Conservation (phyloP, 2,888 invertebrate genomes). For the Oasisia sp. region DNA sequence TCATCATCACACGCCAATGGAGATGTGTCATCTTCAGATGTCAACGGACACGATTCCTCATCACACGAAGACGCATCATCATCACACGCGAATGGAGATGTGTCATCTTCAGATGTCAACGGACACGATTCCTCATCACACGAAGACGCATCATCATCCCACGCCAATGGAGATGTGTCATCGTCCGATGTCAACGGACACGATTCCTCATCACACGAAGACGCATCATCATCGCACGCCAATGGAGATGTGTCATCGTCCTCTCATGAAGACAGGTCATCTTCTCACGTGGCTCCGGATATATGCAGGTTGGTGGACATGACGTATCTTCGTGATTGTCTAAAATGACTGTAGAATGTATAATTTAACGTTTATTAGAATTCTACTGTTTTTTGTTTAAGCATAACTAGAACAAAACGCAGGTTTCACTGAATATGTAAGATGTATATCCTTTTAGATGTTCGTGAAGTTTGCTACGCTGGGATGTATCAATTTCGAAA, state of each 20-base stretch:
- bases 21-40: background rate
- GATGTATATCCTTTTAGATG: no score
- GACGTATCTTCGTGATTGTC: background rate
- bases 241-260: background rate
- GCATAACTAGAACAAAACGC: no score
- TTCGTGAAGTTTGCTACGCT: no score
- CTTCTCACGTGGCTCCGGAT: background rate
- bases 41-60: background rate
- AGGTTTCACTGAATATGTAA: no score
- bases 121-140: background rate
- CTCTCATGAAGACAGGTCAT: background rate
- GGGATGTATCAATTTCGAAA: no score
- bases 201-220: no score
- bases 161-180: no score
- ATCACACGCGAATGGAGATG: background rate
- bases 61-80: background rate
- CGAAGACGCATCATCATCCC: background rate
- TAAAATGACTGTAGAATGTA: background rate
- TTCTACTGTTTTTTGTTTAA: no score
- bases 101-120: background rate
- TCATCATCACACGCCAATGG: background rate
- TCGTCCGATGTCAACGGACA: no score
- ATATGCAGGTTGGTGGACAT: background rate
- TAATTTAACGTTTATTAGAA: no score
- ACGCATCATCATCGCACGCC: background rate